Evolutionary conservation across 2,113 vertebrate species (phyloP).

Genomic region (Catharus bicknelli): DNA sequence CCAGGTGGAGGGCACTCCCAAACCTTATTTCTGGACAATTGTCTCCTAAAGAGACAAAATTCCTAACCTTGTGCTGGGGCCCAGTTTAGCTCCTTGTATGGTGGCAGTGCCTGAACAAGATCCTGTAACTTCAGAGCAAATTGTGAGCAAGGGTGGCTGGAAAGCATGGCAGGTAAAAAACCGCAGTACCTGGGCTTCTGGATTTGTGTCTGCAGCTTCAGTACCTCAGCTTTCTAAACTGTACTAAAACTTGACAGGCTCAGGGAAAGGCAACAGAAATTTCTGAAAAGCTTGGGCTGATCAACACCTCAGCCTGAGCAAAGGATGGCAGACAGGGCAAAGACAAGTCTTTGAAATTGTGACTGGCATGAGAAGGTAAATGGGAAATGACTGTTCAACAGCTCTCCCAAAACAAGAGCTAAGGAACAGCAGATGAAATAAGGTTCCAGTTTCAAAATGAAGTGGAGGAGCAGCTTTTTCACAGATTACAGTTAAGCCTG

Average conservation of each 20-base stretch:
- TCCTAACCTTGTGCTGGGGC: background rate
- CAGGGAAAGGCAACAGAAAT: background rate
- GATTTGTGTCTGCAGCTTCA: background rate
- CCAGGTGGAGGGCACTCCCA: background rate
- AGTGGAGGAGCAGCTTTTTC: background rate
- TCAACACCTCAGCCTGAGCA: background rate
- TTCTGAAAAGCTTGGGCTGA: background rate
- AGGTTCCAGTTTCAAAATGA: background rate
- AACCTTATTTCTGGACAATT: background rate
- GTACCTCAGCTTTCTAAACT: background rate
- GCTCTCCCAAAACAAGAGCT: background rate
- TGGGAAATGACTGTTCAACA: background rate
- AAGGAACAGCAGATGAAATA: background rate
- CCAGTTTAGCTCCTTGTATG: background rate
- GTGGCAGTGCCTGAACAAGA: background rate
- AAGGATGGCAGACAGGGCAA: background rate
- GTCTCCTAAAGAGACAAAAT: background rate
- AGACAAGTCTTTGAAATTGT: background rate
- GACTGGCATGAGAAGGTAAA: background rate
- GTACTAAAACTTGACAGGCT: background rate
- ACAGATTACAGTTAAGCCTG: background rate
- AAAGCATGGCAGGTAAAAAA: background rate
- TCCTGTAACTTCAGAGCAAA: background rate
- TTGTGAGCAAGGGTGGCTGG: background rate
- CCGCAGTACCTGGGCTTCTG: background rate